Percentiles rank a stretch among this genome's conserved stretches.
These are phyloP conservation scores for Phataginus tricuspis DNA, from an alignment of 2,797 vertebrate species.

Conservation along the genomic window DNA sequence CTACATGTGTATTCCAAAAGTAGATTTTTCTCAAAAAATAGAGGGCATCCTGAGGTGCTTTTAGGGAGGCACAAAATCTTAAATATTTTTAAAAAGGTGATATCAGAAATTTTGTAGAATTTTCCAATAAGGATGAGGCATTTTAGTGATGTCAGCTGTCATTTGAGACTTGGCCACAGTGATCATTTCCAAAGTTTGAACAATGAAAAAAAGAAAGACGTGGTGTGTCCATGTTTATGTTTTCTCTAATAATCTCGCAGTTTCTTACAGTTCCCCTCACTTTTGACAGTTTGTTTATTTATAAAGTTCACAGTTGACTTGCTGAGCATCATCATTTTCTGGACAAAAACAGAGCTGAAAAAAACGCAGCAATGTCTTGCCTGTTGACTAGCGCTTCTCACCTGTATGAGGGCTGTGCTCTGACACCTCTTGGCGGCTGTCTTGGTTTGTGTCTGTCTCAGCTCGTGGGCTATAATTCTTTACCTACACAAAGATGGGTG, in stretches of 20 bases:
- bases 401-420: background rate
- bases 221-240: background rate
- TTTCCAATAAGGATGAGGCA: slow-evolving; percentile 50
- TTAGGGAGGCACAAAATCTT: slow-evolving; percentile 71
- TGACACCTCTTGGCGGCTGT: background rate
- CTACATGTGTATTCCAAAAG: slow-evolving; percentile 71
- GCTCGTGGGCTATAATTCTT: background rate
- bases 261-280: background rate
- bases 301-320: slow-evolving; percentile 57
- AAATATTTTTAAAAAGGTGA: slow-evolving; percentile 25
- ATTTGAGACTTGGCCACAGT: slow-evolving; percentile 72
- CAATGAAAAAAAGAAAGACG: background rate
- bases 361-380: background rate
- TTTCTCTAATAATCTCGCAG: slow-evolving; percentile 42
- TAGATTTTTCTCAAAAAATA: slow-evolving; percentile 65
- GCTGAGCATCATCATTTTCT: slow-evolving; percentile 42
- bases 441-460: background rate
- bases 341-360: background rate
- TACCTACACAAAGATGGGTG: background rate
- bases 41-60: slow-evolving; percentile 85
- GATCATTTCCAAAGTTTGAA: slow-evolving; percentile 37
- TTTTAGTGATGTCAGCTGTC: slow-evolving; percentile 79
- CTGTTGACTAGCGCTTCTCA: background rate
- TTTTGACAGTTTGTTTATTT: slow-evolving; percentile 32
- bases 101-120: slow-evolving; percentile 41